Percentiles rank a stretch among this genome's conserved stretches.
phyloP scores from a whole-genome alignment of 2,888 invertebrate species.

The Ypsolopha scabrella region DNA sequence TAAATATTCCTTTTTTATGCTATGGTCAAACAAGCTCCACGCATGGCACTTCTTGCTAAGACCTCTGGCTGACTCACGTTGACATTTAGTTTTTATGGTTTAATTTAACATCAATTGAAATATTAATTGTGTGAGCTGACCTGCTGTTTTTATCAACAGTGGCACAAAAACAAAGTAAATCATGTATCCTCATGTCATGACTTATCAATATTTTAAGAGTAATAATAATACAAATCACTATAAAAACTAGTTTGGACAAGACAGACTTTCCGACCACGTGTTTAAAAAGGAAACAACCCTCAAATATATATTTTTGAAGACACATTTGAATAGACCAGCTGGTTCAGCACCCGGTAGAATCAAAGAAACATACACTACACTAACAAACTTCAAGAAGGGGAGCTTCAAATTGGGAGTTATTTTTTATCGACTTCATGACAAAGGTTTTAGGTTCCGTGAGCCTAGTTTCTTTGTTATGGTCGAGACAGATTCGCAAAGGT shows the following conservation, averaged over 20 bases:
- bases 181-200: no score
- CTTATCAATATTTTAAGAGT: background rate
- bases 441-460: slow-evolving; percentile 19
- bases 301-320: slow-evolving; percentile 14
- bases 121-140: no score
- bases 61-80: no score
- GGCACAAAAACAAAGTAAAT: no score
- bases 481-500: slow-evolving; percentile 47
- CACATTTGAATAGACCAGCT: slow-evolving; percentile 57
- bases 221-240: background rate
- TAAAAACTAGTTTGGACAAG: slow-evolving; percentile 4
- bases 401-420: slow-evolving; percentile 44
- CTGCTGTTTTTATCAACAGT: no score
- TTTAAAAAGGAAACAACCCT: slow-evolving; percentile 9
- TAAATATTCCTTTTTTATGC: no score
- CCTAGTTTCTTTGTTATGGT: slow-evolving; percentile 35
- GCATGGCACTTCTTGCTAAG: no score
- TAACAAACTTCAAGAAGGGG: slow-evolving; percentile 31
- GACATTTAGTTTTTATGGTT: no score
- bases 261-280: slow-evolving; percentile 51
- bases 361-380: slow-evolving; percentile 45
- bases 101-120: no score
- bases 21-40: no score
- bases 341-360: slow-evolving; percentile 39
- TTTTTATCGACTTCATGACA: slow-evolving; percentile 28